A percentile compares a stretch with the other conserved stretches of the same genome.
Evolutionary conservation across 2,797 vertebrate species (phyloP).

Genomic region (Limosa lapponica): DNA sequence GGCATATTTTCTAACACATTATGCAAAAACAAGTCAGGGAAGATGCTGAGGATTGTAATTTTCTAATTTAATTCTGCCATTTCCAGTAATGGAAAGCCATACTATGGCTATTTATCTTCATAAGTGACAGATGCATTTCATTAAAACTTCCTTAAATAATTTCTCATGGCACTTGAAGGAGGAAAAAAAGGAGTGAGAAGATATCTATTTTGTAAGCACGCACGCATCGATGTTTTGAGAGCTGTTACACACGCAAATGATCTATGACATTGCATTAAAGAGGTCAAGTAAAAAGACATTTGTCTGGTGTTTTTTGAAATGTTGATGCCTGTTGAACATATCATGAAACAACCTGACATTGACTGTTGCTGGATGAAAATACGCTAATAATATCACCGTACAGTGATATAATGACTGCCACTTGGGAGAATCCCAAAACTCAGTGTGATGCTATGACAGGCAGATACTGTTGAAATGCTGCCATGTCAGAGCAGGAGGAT

Average conservation of each 20-base stretch:
- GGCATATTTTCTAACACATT: slow-evolving; percentile 83
- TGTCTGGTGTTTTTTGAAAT: slow-evolving; percentile 56
- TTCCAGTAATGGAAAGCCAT: slow-evolving; percentile 84
- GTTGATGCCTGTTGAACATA: slow-evolving; percentile 63
- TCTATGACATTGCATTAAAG: slow-evolving; percentile 71
- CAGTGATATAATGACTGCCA: slow-evolving; percentile 34
- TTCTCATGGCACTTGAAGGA: slow-evolving; percentile 77
- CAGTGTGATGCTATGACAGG: background rate
- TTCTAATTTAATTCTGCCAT: slow-evolving; percentile 84
- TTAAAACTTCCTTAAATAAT: slow-evolving; percentile 83
- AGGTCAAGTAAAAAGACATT: slow-evolving; percentile 69
- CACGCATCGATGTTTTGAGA: slow-evolving; percentile 66
- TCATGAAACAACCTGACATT: slow-evolving; percentile 50
- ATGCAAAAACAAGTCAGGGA: slow-evolving; percentile 80
- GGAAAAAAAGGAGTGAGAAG: slow-evolving; percentile 62
- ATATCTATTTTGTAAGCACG: slow-evolving; percentile 71
- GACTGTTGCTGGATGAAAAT: slow-evolving; percentile 55
- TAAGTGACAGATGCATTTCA: slow-evolving; percentile 84
- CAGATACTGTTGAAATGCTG: slow-evolving; percentile 47
- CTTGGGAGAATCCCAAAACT: slow-evolving; percentile 53
- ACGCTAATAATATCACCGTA: slow-evolving; percentile 39
- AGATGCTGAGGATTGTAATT: slow-evolving; percentile 83
- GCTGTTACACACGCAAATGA: slow-evolving; percentile 63
- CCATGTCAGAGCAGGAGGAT: slow-evolving; percentile 6
- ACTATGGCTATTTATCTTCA: slow-evolving; percentile 79